These are phyloP conservation scores for Aphrocallistes beatrix DNA, from an alignment of 37 sponge, comb jelly and placozoan genomes.

Conservation along the genomic window DNA sequence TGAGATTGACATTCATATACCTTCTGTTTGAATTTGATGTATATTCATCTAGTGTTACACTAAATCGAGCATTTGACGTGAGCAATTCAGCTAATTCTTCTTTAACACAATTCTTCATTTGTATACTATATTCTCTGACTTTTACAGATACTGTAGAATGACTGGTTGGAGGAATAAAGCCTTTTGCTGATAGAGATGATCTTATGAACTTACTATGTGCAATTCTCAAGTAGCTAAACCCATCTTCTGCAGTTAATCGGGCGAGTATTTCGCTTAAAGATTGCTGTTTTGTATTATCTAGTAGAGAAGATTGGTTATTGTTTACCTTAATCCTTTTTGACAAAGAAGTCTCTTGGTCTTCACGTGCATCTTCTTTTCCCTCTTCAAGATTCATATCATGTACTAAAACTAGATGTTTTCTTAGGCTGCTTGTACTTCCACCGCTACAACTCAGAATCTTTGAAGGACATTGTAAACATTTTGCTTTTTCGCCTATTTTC, in stretches of 20 bases:
- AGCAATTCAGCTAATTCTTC: conserved; percentile 8
- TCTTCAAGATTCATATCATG: neutral
- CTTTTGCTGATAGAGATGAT: conserved; percentile 8
- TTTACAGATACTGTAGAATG: neutral
- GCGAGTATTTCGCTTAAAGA: neutral
- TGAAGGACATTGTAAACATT: neutral
- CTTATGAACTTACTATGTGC: neutral
- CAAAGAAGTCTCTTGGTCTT: neutral
- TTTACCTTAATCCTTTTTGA: neutral
- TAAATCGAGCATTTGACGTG: neutral
- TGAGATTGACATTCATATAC: conserved; percentile 19
- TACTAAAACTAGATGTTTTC: neutral
- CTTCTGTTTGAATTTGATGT: conserved; percentile 9
- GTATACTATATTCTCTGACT: conserved; percentile 14
- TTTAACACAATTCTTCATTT: neutral
- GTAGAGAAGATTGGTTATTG: neutral
- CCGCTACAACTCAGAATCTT: neutral
- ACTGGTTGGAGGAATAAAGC: neutral
- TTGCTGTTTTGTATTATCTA: conserved; percentile 1
- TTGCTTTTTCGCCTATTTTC: neutral
- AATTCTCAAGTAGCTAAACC: conserved; percentile 7
- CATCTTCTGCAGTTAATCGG: conserved; percentile 15
- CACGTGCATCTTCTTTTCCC: neutral
- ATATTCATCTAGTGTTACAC: conserved; percentile 3
- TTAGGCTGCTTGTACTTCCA: neutral